Evolutionary conservation across 2,888 invertebrate species (phyloP).

Genomic region (Nephrotoma guestfalica): DNA sequence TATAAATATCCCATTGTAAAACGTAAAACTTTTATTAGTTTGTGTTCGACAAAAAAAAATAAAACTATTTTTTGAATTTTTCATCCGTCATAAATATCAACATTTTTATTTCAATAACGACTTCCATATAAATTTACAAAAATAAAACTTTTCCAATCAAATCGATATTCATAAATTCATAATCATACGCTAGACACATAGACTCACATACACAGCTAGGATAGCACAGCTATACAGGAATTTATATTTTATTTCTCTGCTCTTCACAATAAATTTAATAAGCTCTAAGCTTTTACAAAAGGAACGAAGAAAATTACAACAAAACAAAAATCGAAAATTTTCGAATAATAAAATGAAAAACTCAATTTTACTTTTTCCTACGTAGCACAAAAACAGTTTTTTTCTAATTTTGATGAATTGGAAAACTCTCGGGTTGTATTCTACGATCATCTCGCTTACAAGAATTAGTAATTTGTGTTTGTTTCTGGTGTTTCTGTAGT

Average conservation of each 20-base stretch:
- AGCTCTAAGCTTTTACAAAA: background rate
- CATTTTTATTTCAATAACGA: background rate
- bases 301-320: background rate
- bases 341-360: background rate
- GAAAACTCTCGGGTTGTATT: background rate
- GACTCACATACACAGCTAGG: background rate
- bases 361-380: background rate
- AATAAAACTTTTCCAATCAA: background rate
- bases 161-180: background rate
- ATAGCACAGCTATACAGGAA: background rate
- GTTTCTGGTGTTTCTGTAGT: too few species aligned
- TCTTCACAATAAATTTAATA: background rate
- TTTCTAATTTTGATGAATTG: background rate
- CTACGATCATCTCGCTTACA: background rate
- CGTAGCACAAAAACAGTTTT: background rate
- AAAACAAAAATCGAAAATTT: background rate
- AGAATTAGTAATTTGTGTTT: too few species aligned
- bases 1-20: background rate
- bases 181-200: background rate
- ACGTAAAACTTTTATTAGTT: background rate
- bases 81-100: background rate
- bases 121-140: background rate
- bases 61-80: background rate
- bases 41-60: background rate
- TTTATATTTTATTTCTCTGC: background rate